phyloP scores from a whole-genome alignment of 1,140 invertebrate species.

The Lucilia cuprina region DNA sequence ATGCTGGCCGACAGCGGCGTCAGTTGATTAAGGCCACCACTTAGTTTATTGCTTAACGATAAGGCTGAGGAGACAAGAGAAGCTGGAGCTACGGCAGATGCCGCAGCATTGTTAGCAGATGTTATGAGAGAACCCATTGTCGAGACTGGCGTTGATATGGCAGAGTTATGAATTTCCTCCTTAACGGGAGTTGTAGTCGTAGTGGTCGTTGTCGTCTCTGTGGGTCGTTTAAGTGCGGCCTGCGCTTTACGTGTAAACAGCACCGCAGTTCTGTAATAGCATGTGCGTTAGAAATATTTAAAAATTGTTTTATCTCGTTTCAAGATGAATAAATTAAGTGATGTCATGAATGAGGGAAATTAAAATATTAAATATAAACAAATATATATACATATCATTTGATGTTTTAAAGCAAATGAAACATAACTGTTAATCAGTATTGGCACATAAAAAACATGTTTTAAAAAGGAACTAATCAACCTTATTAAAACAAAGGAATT shows the following conservation, averaged over 20 bases:
- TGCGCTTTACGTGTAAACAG: slow-evolving; percentile 79
- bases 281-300: background rate
- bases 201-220: slow-evolving; percentile 52
- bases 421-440: too few species aligned
- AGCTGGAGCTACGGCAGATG: slow-evolving; percentile 39
- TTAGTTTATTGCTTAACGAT: slow-evolving; percentile 50
- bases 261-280: slow-evolving; percentile 74
- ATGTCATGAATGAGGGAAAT: too few species aligned
- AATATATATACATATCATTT: too few species aligned
- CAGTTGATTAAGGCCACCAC: slow-evolving; percentile 38
- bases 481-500: too few species aligned
- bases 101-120: slow-evolving; percentile 29
- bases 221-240: slow-evolving; percentile 64
- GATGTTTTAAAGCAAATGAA: too few species aligned
- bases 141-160: slow-evolving; percentile 43
- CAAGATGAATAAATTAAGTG: background rate
- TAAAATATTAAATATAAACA: too few species aligned
- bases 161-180: slow-evolving; percentile 62
- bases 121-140: slow-evolving; percentile 21
- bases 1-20: slow-evolving; percentile 36
- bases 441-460: too few species aligned
- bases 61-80: slow-evolving; percentile 44
- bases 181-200: slow-evolving; percentile 55
- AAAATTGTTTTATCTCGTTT: background rate
- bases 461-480: too few species aligned